phyloP scores from a whole-genome alignment of 2,888 invertebrate genomes.

The Cenopis cana region DNA sequence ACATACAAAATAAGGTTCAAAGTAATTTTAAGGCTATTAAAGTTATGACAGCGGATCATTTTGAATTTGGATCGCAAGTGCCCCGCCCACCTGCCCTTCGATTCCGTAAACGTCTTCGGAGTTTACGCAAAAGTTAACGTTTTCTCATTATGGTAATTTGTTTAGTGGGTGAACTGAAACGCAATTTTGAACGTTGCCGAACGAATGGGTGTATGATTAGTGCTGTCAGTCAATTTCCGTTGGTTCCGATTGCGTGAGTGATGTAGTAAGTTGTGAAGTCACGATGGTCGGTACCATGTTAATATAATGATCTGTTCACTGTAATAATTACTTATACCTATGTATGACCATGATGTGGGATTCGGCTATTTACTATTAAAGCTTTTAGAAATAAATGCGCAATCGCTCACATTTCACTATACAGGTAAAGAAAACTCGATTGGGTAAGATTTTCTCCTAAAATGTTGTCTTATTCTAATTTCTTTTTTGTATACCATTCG shows the following conservation, averaged over 20 bases:
- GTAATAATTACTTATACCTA: too few relatives aligned
- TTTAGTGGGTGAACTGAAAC: slow-evolving; percentile 41
- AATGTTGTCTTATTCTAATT: too few relatives aligned
- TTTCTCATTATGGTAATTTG: slow-evolving; percentile 33
- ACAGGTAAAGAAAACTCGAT: not conserved
- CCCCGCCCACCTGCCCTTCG: slow-evolving; percentile 57
- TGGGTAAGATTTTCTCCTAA: too few relatives aligned
- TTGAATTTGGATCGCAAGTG: slow-evolving; percentile 59
- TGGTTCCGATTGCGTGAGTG: slow-evolving; percentile 47
- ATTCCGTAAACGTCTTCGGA: slow-evolving; percentile 51
- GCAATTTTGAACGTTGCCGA: slow-evolving; percentile 27
- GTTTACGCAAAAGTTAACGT: slow-evolving; percentile 45
- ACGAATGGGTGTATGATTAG: slow-evolving; percentile 46
- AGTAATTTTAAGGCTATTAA: slow-evolving; percentile 1
- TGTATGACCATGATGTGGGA: slow-evolving; percentile 1
- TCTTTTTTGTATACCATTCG: too few relatives aligned
- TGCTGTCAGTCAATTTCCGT: slow-evolving; percentile 51
- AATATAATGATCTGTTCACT: slow-evolving; percentile 14
- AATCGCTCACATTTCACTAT: not conserved
- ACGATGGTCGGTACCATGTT: slow-evolving; percentile 41
- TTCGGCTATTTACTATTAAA: not conserved
- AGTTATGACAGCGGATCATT: slow-evolving; percentile 66
- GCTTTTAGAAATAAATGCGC: not conserved
- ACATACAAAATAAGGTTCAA: slow-evolving; percentile 18
- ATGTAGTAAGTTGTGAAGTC: slow-evolving; percentile 47